A percentile compares a stretch with the other conserved stretches of the same genome.
Evolutionary conservation across 2,797 vertebrate genomes (phyloP).

Genomic region (Microctenopoma stevenorrisi): DNA sequence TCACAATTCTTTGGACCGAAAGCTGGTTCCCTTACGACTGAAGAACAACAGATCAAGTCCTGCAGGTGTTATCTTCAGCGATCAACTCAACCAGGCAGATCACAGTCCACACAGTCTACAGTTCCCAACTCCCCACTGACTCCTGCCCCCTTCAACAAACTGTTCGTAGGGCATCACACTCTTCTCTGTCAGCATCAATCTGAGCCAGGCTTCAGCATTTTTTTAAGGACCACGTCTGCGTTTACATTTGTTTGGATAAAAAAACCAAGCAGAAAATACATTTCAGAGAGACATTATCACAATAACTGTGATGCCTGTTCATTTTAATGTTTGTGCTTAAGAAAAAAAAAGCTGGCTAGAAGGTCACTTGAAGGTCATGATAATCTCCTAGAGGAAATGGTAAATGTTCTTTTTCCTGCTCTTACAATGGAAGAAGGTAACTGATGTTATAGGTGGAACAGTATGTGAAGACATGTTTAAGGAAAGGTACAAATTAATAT

Average conservation of each 20-base stretch:
- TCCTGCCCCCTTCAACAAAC: slow-evolving; percentile 4
- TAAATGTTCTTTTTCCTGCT: slow-evolving; percentile 18
- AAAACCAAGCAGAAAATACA: slow-evolving; percentile 42
- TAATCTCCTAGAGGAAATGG: slow-evolving; percentile 17
- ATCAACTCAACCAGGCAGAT: slow-evolving; percentile 21
- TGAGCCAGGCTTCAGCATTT: slow-evolving; percentile 63
- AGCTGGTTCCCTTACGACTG: slow-evolving; percentile 23
- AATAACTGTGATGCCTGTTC: slow-evolving; percentile 48
- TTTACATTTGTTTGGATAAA: slow-evolving; percentile 69
- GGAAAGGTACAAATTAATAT: background rate
- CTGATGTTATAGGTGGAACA: background rate
- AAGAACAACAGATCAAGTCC: slow-evolving; percentile 34
- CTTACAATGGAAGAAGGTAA: background rate
- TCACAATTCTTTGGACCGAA: slow-evolving; percentile 13
- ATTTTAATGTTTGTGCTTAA: slow-evolving; percentile 46
- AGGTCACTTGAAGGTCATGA: slow-evolving; percentile 30
- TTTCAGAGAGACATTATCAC: slow-evolving; percentile 40
- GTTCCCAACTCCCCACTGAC: slow-evolving; percentile 10
- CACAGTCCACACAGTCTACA: slow-evolving; percentile 6
- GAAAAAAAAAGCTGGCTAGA: slow-evolving; percentile 46
- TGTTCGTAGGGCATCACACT: slow-evolving; percentile 35
- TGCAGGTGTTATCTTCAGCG: slow-evolving; percentile 11
- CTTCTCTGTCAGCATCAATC: slow-evolving; percentile 50
- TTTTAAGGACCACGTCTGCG: slow-evolving; percentile 51
- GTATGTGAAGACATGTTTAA: background rate